Percentiles rank a stretch among this genome's conserved stretches.
Conservation (phyloP, 2,888 invertebrate species). For the Idaea aversata region DNA sequence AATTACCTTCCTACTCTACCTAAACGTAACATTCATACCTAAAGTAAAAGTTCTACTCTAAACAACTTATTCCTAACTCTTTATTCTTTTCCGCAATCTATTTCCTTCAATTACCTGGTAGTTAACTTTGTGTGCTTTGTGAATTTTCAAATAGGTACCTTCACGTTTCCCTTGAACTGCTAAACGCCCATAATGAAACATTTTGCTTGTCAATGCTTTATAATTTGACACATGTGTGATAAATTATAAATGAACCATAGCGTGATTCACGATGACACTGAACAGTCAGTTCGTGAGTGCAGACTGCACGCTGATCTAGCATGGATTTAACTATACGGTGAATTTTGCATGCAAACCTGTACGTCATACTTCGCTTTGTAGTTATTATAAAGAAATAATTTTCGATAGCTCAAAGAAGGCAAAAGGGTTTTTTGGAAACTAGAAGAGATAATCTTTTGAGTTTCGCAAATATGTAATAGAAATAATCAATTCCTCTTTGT, state of each 20-base stretch:
- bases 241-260: constrained; percentile 44
- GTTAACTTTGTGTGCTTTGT: neutral
- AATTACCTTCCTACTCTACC: neutral
- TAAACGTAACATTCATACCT: too few relatives aligned
- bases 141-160: neutral
- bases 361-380: neutral
- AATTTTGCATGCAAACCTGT: neutral
- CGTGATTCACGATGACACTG: constrained; percentile 21
- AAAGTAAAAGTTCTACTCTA: too few relatives aligned
- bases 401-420: too few relatives aligned
- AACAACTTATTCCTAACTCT: too few relatives aligned
- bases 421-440: too few relatives aligned
- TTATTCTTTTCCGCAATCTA: neutral
- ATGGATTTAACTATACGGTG: neutral
- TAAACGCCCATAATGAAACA: constrained; percentile 10
- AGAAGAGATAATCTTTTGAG: too few relatives aligned
- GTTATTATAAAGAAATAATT: too few relatives aligned
- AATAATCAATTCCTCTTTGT: too few relatives aligned
- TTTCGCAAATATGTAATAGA: too few relatives aligned
- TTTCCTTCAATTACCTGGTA: neutral
- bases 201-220: constrained; percentile 24
- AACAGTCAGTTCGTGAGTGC: constrained; percentile 2
- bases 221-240: constrained; percentile 33
- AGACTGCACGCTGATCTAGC: neutral
- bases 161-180: neutral